Conservation (phyloP, 2,888 invertebrate species). For the Morpho deidamia region DNA sequence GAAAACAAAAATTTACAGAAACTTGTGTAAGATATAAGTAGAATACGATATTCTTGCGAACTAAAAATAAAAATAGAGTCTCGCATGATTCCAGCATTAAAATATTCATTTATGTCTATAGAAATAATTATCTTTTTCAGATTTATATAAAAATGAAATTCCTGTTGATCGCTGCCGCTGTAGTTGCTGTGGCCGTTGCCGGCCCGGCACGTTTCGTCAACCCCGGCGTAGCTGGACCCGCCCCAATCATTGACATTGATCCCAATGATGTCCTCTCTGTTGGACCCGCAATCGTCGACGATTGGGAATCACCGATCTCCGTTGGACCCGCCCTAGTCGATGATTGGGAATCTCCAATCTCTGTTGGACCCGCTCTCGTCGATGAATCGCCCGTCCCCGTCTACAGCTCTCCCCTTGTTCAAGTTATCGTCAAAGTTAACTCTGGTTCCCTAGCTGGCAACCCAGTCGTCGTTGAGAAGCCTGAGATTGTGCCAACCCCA, state of each 20-base stretch:
- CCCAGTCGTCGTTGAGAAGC: background rate
- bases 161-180: slow-evolving; percentile 22
- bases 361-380: slow-evolving; percentile 32
- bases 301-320: slow-evolving; percentile 17
- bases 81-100: background rate
- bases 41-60: too few relatives aligned
- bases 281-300: slow-evolving; percentile 15
- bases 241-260: slow-evolving; percentile 22
- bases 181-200: slow-evolving; percentile 26
- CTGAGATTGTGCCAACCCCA: slow-evolving; percentile 19
- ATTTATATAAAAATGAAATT: slow-evolving; percentile 14
- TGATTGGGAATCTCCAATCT: slow-evolving; percentile 21
- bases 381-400: slow-evolving; percentile 23
- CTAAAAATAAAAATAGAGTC: too few relatives aligned
- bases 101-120: background rate
- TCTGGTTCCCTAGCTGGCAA: background rate
- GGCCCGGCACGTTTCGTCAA: slow-evolving; percentile 12
- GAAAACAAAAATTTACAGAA: too few relatives aligned
- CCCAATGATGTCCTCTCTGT: slow-evolving; percentile 35
- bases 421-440: slow-evolving; percentile 6
- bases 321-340: slow-evolving; percentile 28
- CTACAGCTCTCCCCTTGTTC: slow-evolving; percentile 6
- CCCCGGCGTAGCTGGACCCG: slow-evolving; percentile 13
- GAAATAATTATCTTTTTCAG: background rate
- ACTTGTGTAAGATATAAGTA: too few relatives aligned